Conservation (phyloP, 2,888 invertebrate genomes). For the Andrena haemorrhoa region DNA sequence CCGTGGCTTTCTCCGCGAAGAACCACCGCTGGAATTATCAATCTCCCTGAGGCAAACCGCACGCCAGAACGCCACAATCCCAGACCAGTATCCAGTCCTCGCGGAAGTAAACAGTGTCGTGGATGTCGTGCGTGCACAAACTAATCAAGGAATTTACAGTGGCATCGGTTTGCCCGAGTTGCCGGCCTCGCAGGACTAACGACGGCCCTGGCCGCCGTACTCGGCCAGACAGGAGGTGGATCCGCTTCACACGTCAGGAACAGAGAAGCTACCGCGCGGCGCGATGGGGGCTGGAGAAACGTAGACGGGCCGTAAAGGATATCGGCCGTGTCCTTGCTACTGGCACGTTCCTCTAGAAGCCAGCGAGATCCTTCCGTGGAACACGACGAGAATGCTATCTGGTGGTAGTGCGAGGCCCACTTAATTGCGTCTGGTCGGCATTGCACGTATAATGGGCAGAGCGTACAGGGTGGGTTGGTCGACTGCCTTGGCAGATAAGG, state of each 20-base stretch:
- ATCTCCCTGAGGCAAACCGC: not conserved
- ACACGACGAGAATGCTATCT: constrained; percentile 61
- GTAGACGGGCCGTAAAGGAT: constrained; percentile 65
- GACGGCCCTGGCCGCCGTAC: constrained; percentile 19
- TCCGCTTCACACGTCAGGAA: constrained; percentile 65
- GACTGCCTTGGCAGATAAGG: constrained; percentile 66
- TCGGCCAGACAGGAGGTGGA: constrained; percentile 44
- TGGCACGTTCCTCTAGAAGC: constrained; percentile 60
- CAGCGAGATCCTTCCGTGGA: constrained; percentile 42
- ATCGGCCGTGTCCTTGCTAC: constrained; percentile 64
- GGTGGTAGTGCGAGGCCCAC: constrained; percentile 57
- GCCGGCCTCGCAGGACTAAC: constrained; percentile 25
- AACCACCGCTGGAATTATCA: not conserved
- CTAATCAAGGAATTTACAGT: constrained; percentile 54
- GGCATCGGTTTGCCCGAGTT: constrained; percentile 18
- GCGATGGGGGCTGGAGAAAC: constrained; percentile 31
- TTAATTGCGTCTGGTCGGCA: constrained; percentile 71
- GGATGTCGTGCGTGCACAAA: constrained; percentile 45
- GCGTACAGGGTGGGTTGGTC: constrained; percentile 26
- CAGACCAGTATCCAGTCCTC: not conserved
- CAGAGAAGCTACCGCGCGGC: constrained; percentile 51
- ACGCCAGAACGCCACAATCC: constrained; percentile 9
- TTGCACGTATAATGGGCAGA: constrained; percentile 67
- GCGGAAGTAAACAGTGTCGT: constrained; percentile 16
- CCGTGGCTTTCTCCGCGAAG: no score